Conservation (phyloP, 2,888 invertebrate species). For the Yponomeuta evonymella region DNA sequence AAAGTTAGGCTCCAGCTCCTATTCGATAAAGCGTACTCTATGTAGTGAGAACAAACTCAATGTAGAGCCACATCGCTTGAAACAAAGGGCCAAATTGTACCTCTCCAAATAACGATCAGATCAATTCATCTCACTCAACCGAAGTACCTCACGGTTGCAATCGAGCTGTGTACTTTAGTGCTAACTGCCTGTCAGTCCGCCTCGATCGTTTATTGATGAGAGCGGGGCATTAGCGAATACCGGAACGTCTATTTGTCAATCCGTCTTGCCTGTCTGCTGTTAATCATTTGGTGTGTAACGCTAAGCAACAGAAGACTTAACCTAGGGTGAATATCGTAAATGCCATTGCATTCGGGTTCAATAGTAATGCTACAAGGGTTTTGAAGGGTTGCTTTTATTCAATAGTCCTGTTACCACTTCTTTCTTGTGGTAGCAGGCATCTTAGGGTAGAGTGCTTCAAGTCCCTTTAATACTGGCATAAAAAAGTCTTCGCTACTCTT, state of each 20-base stretch:
- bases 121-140: conserved; percentile 35
- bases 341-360: no score
- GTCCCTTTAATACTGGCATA: no score
- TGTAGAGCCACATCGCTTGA: no score
- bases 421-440: no score
- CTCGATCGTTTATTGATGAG: conserved; percentile 66
- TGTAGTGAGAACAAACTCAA: no score
- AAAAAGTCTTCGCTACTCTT: no score
- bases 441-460: no score
- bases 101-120: conserved; percentile 24
- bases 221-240: conserved; percentile 69
- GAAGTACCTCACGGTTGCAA: conserved; percentile 28
- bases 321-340: neutral
- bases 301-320: neutral
- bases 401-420: no score
- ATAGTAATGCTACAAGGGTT: no score
- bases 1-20: no score
- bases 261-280: conserved; percentile 71
- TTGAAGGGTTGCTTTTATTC: no score
- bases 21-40: no score
- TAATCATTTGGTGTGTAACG: conserved; percentile 57
- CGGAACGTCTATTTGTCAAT: conserved; percentile 75
- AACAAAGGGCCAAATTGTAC: neutral
- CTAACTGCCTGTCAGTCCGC: conserved; percentile 27
- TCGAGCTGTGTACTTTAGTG: conserved; percentile 25